Conservation (phyloP, 2,888 invertebrate species). For the Leucania comma region DNA sequence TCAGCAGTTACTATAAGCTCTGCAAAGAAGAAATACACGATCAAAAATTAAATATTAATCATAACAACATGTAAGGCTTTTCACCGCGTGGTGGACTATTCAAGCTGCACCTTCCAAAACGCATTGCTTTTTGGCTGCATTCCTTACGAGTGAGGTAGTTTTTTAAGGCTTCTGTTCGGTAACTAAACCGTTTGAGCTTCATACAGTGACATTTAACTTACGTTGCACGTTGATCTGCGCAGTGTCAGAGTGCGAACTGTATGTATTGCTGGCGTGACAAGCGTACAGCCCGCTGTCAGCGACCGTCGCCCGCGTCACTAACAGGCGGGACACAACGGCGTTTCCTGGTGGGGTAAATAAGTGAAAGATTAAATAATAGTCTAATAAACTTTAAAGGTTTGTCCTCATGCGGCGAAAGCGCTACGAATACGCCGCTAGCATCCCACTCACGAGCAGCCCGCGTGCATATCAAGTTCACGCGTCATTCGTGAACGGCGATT, state of each 20-base stretch:
- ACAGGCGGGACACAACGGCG: constrained; percentile 91
- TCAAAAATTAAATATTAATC: not conserved
- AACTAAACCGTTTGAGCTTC: not conserved
- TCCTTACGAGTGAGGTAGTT: no score
- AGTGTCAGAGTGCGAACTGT: constrained; percentile 79
- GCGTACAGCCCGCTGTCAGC: constrained; percentile 86
- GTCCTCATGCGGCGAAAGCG: not conserved
- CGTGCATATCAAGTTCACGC: no score
- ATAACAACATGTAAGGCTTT: no score
- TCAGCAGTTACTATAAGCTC: constrained; percentile 94
- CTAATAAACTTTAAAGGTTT: no score
- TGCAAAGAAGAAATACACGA: constrained; percentile 74
- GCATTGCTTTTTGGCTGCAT: no score
- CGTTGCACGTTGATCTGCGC: constrained; percentile 94
- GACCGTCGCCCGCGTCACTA: constrained; percentile 91
- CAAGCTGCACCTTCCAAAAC: no score
- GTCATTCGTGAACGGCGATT: no score
- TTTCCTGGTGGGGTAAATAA: constrained; percentile 32
- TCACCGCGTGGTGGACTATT: no score
- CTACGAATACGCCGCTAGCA: not conserved
- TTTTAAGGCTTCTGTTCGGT: no score
- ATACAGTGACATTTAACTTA: constrained; percentile 77
- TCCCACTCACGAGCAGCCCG: no score
- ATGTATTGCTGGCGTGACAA: no score
- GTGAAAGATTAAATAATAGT: no score